Base-by-base conservation (phyloP, 2,888 invertebrate genomes). In the Trachelus troglodyta region DNA sequence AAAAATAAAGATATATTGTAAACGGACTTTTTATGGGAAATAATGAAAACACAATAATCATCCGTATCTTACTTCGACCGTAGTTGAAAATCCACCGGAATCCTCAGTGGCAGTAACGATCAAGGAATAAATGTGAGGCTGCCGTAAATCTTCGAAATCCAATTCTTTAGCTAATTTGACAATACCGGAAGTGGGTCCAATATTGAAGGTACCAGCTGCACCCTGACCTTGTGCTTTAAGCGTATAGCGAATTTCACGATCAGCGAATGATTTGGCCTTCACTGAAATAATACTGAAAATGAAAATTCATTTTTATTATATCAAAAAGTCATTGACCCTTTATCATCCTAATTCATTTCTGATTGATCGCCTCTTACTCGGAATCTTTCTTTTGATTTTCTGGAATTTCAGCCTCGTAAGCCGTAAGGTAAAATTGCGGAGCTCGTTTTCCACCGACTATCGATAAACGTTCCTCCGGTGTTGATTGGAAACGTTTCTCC, bases 341-440 rank as follows among this genome's bases (percentile, higher is more conserved):
- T 9, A 56, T 56, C 9, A 23, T 56, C 23, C 23, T 56, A 23
- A 56, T 56, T 23, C 9, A 2, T 9, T 23, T 56, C 4, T 1
- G 56, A 56, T 56, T 1, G 9, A 31, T 31, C 12, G 33, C 6
- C 68, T 33, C 81, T 96, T 93, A 98, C 98, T 98, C 98, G 75
- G 98, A 97, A 92, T 98, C 98, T 92, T 98, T 98, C 92, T 97
- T 97, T 93, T 98, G 97, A 92, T 98, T 98, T 92, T 99, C 99
- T 1, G 98, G 97, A 84, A 99, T 98, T 90, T 97, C 97, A 0
- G 98, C 98, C 89, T 97, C 97, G 91, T 99, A 99, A 86, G 96
- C 96, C 11, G 96, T 96, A 94, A 98, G 95, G 92, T 98, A 98
- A 93, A 99, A 99, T 92, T 99, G 99, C 0, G 99, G 99, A 0